A percentile compares a stretch with the other conserved stretches of the same genome.
Conservation (phyloP, 2,113 vertebrate genomes). For the Ifrita kowaldi region DNA sequence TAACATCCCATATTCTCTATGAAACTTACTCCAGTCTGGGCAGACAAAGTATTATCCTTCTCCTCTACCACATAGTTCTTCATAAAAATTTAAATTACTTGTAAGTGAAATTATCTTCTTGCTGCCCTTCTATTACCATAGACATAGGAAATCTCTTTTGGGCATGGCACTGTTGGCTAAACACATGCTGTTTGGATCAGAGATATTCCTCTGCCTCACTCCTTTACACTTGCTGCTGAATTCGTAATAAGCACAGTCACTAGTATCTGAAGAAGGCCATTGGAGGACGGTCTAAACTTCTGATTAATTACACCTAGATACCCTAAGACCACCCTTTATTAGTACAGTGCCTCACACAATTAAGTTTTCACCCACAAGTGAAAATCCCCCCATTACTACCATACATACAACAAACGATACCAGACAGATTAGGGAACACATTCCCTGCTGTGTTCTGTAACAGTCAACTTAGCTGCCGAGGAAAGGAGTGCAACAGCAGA, state of each 20-base stretch:
- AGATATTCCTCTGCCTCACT: background rate
- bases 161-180: background rate
- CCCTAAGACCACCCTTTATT: background rate
- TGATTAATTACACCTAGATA: background rate
- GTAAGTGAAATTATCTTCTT: background rate
- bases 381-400: background rate
- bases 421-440: background rate
- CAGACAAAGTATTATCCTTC: background rate
- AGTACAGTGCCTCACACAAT: background rate
- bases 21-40: background rate
- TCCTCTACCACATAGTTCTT: background rate
- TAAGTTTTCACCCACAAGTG: background rate
- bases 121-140: background rate
- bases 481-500: background rate
- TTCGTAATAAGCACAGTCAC: background rate
- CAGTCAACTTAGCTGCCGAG: background rate
- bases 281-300: background rate
- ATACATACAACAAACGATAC: background rate
- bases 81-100: background rate
- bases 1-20: background rate
- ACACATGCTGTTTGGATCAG: background rate
- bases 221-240: background rate
- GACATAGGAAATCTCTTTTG: background rate
- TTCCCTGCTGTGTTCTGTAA: background rate
- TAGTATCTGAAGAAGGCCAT: background rate